These are phyloP conservation scores for Rhizoglyphus robini DNA, from an alignment of 1,140 invertebrate genomes.

Conservation along the genomic window DNA sequence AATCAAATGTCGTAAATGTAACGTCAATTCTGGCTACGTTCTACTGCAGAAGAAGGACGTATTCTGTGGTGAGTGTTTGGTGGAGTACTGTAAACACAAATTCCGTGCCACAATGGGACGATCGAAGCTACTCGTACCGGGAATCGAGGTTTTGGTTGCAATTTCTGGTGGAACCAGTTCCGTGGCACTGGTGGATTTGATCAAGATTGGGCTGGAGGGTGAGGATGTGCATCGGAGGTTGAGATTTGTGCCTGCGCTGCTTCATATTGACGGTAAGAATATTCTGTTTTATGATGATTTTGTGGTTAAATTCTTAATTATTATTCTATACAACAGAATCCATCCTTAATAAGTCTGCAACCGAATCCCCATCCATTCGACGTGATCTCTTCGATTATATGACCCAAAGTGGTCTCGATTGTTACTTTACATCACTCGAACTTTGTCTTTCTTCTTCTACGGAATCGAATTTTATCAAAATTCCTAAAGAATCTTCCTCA, in stretches of 20 bases:
- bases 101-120: constrained; percentile 69
- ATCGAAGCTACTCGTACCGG: constrained; percentile 50
- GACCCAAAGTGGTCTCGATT: not conserved
- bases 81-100: constrained; percentile 52
- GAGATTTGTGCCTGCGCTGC: not conserved
- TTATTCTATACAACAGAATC: not conserved
- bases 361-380: not conserved
- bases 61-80: constrained; percentile 47
- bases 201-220: constrained; percentile 43
- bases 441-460: too few relatives aligned
- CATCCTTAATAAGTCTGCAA: not conserved
- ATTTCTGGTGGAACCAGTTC: constrained; percentile 52
- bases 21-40: constrained; percentile 10
- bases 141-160: constrained; percentile 52
- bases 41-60: constrained; percentile 25
- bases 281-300: too few relatives aligned
- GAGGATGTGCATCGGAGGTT: not conserved
- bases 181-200: constrained; percentile 51
- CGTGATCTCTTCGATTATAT: not conserved
- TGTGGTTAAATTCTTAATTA: not conserved
- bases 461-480: too few relatives aligned
- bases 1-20: constrained; percentile 23
- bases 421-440: not conserved
- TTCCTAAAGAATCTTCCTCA: too few relatives aligned
- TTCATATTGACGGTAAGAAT: constrained; percentile 1